These are phyloP conservation scores for Python bivittatus DNA, from an alignment of 2,113 vertebrate species.

Conservation along the genomic window DNA sequence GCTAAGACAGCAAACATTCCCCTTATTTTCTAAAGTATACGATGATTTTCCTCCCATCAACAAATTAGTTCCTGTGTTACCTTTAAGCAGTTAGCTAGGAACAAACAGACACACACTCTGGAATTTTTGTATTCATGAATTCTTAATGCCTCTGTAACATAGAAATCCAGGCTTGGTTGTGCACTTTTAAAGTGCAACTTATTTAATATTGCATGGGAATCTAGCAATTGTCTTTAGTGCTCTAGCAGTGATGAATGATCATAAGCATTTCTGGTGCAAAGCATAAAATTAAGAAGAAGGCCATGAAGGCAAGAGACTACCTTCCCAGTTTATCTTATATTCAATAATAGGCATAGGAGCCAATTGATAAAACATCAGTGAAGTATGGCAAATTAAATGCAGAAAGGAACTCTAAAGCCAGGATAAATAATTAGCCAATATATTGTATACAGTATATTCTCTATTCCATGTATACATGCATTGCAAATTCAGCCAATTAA, in stretches of 20 bases:
- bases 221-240: constrained; percentile 33
- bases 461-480: no score
- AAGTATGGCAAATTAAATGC: neutral
- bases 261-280: neutral
- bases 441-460: neutral
- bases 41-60: neutral
- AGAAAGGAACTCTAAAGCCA: neutral
- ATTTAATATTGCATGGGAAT: constrained; percentile 35
- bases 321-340: neutral
- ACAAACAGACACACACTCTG: neutral
- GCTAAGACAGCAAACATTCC: neutral
- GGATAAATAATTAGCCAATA: neutral
- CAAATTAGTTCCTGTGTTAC: constrained; percentile 17
- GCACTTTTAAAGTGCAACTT: constrained; percentile 35
- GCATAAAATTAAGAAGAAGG: neutral
- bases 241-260: constrained; percentile 26
- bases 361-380: neutral
- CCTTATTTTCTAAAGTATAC: neutral
- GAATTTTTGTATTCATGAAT: constrained; percentile 41
- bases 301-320: neutral
- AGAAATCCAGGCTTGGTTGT: constrained; percentile 25
- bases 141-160: constrained; percentile 38
- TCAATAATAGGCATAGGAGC: neutral
- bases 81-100: constrained; percentile 25
- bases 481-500: neutral